Percentiles rank a stretch among this genome's conserved stretches.
phyloP scores from a whole-genome alignment of 2,113 vertebrate species.

The Hippocampus mohnikei region DNA sequence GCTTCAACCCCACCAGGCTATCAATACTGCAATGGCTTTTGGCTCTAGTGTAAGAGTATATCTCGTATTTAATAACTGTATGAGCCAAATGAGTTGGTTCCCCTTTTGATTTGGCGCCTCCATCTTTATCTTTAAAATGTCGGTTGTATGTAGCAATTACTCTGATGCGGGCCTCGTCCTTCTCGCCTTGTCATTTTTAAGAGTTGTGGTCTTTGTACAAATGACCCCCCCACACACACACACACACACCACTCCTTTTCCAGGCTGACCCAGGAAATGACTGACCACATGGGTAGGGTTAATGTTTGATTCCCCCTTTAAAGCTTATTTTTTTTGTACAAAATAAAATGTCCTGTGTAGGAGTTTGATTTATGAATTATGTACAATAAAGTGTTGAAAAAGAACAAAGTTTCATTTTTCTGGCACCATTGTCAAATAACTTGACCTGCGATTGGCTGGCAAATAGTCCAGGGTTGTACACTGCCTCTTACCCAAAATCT shows the following conservation, averaged over 20 bases:
- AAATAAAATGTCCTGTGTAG: constrained; percentile 65
- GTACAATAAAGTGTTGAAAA: constrained; percentile 64
- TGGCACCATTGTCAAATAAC: constrained; percentile 6
- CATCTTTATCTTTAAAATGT: constrained; percentile 41
- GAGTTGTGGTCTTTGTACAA: constrained; percentile 47
- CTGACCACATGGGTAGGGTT: not conserved
- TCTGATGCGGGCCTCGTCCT: constrained; percentile 32
- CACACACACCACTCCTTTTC: not conserved
- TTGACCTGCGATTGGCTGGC: not conserved
- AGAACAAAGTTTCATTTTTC: constrained; percentile 34
- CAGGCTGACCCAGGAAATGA: constrained; percentile 5
- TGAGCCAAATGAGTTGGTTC: constrained; percentile 28
- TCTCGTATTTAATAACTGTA: constrained; percentile 14
- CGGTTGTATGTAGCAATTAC: constrained; percentile 42
- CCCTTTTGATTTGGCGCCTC: constrained; percentile 31
- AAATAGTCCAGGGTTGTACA: not conserved
- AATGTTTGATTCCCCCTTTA: constrained; percentile 31
- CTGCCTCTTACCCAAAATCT: too few species aligned
- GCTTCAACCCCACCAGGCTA: constrained; percentile 43
- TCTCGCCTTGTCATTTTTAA: constrained; percentile 63
- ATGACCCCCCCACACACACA: not conserved
- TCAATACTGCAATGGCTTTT: constrained; percentile 34
- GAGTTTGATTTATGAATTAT: constrained; percentile 52
- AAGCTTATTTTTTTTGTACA: constrained; percentile 71
- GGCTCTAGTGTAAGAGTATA: constrained; percentile 33